Evolutionary conservation across 2,113 vertebrate genomes (phyloP).

Genomic region (Tautogolabrus adspersus): DNA sequence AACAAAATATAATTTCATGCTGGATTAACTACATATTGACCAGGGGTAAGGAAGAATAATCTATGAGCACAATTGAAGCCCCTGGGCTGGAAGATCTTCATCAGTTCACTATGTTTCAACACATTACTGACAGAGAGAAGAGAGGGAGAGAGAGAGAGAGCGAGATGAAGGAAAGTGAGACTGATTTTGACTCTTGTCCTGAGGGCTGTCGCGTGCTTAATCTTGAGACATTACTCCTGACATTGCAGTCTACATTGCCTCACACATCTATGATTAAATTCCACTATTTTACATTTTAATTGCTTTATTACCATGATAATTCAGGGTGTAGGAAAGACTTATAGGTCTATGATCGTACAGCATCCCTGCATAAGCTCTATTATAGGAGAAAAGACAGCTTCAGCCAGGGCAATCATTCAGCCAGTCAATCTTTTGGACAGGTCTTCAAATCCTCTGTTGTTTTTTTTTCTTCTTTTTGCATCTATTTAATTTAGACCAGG

Average conservation of each 20-base stretch:
- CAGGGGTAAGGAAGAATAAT: conserved; percentile 72
- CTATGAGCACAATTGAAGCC: conserved; percentile 56
- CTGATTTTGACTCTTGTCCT: conserved; percentile 67
- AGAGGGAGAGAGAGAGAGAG: neutral
- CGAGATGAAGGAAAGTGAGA: conserved; percentile 33
- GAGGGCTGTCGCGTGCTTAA: conserved; percentile 61
- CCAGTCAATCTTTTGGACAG: neutral
- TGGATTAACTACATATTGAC: conserved; percentile 83
- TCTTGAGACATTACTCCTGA: conserved; percentile 73
- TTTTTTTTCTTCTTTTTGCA: neutral
- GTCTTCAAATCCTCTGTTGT: conserved; percentile 9
- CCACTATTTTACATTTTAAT: conserved; percentile 79
- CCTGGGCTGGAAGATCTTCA: conserved; percentile 65
- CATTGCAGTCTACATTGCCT: conserved; percentile 51
- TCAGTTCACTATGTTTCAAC: conserved; percentile 61
- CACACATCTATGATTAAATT: conserved; percentile 73
- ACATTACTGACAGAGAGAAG: conserved; percentile 30
- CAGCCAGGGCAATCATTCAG: conserved; percentile 24
- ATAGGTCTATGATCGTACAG: conserved; percentile 45
- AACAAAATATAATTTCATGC: conserved; percentile 85
- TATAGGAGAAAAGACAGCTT: conserved; percentile 22
- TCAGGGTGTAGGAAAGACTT: conserved; percentile 54
- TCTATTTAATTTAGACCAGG: neutral
- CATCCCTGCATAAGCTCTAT: conserved; percentile 41
- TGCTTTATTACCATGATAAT: conserved; percentile 72